Conservation (phyloP, 2,888 invertebrate genomes). For the Acrocera orbiculus region DNA sequence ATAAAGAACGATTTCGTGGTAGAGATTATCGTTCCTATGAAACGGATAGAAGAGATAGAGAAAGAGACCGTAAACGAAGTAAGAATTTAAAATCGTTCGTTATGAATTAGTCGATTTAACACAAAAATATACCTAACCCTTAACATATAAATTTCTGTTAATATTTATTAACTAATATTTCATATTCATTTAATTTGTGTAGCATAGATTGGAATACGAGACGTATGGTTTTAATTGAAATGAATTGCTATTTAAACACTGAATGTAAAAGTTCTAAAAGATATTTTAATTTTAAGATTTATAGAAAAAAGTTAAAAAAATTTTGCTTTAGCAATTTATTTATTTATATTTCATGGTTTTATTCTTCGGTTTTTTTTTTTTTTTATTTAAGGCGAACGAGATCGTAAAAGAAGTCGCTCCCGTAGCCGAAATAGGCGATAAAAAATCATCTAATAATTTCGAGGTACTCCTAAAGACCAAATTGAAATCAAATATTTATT, state of each 20-base stretch:
- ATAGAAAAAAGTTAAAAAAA: too few species aligned
- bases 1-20: conserved; percentile 6
- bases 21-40: conserved; percentile 3
- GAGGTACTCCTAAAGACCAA: conserved; percentile 13
- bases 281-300: too few species aligned
- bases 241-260: too few species aligned
- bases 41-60: conserved; percentile 9
- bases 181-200: too few species aligned
- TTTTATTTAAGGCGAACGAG: conserved; percentile 7
- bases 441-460: conserved; percentile 6
- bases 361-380: background rate
- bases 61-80: conserved; percentile 8
- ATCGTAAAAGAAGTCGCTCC: conserved; percentile 23
- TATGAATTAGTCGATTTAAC: background rate
- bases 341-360: too few species aligned
- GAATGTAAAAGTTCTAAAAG: too few species aligned
- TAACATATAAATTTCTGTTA: too few species aligned
- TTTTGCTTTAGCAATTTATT: too few species aligned
- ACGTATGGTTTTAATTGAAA: too few species aligned
- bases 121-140: background rate
- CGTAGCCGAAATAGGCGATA: conserved; percentile 28
- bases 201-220: too few species aligned
- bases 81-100: conserved; percentile 1
- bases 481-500: conserved; percentile 10
- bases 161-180: too few species aligned